phyloP scores from a whole-genome alignment of 2,888 invertebrate genomes.

The Mechanitis mazaeus region DNA sequence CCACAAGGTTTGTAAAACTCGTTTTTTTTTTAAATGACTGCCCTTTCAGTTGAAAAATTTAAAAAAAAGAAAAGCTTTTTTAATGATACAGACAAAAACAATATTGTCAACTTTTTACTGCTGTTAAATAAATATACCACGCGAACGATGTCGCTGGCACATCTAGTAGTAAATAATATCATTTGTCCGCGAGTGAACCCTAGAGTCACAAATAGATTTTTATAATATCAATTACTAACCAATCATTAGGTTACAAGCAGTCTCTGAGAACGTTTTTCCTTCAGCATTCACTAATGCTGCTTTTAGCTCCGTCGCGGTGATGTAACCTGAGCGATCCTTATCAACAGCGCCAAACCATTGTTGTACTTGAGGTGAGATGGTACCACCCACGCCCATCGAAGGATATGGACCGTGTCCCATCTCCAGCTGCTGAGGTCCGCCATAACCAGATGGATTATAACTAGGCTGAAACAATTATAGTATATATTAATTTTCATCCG shows the following conservation, averaged over 20 bases:
- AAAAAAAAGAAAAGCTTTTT: too few species aligned
- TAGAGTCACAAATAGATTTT: too few species aligned
- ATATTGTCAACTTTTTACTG: too few species aligned
- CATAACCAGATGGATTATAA: constrained; percentile 33
- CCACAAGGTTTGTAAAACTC: too few species aligned
- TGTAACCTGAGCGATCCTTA: constrained; percentile 88
- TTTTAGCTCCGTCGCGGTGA: constrained; percentile 85
- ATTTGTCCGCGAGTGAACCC: too few species aligned
- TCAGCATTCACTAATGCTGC: constrained; percentile 90
- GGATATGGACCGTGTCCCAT: constrained; percentile 71
- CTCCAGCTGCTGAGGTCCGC: constrained; percentile 49
- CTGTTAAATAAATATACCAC: too few species aligned
- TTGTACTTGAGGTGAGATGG: constrained; percentile 83
- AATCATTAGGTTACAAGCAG: constrained; percentile 91
- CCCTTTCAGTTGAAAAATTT: too few species aligned
- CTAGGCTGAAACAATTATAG: constrained; percentile 27
- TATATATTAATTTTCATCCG: too few species aligned
- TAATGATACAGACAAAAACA: too few species aligned
- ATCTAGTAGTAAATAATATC: too few species aligned
- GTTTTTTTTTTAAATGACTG: too few species aligned
- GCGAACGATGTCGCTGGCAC: too few species aligned
- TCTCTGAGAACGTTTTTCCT: constrained; percentile 88
- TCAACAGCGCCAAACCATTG: constrained; percentile 92
- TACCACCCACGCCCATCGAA: constrained; percentile 68
- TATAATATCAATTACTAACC: constrained; percentile 59